These are phyloP conservation scores for Liolophura sinensis DNA, from an alignment of 1,140 invertebrate species.

Conservation along the genomic window DNA sequence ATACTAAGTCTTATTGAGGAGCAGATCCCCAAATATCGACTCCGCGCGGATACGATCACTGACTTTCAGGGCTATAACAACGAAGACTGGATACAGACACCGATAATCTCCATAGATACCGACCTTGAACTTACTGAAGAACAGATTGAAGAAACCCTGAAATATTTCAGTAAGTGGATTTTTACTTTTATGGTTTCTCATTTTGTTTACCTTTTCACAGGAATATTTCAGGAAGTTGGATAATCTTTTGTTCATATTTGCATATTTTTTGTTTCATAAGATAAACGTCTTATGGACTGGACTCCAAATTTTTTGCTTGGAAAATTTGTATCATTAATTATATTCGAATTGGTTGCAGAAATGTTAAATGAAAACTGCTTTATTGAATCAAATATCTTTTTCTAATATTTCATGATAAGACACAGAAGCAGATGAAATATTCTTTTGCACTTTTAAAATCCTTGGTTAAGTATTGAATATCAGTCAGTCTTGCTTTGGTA, in stretches of 20 bases:
- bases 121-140: slow-evolving; percentile 88
- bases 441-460: too few species aligned
- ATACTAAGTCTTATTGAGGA: slow-evolving; percentile 93
- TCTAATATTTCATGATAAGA: too few species aligned
- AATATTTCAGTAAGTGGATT: slow-evolving; percentile 92
- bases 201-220: neutral
- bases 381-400: too few species aligned
- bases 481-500: too few species aligned
- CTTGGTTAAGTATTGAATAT: too few species aligned
- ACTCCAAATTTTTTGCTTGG: too few species aligned
- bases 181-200: neutral
- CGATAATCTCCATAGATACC: slow-evolving; percentile 66
- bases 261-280: neutral
- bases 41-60: slow-evolving; percentile 92
- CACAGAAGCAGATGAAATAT: too few species aligned
- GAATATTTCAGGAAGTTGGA: neutral
- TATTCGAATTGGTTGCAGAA: too few species aligned
- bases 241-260: neutral
- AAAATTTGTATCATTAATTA: too few species aligned
- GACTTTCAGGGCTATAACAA: slow-evolving; percentile 94
- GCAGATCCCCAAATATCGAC: slow-evolving; percentile 90
- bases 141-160: slow-evolving; percentile 92
- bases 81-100: slow-evolving; percentile 90
- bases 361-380: too few species aligned
- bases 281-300: neutral